Percentiles rank a stretch among this genome's conserved stretches.
Conservation (phyloP, 1,140 invertebrate genomes). For the Hypothenemus hampei region DNA sequence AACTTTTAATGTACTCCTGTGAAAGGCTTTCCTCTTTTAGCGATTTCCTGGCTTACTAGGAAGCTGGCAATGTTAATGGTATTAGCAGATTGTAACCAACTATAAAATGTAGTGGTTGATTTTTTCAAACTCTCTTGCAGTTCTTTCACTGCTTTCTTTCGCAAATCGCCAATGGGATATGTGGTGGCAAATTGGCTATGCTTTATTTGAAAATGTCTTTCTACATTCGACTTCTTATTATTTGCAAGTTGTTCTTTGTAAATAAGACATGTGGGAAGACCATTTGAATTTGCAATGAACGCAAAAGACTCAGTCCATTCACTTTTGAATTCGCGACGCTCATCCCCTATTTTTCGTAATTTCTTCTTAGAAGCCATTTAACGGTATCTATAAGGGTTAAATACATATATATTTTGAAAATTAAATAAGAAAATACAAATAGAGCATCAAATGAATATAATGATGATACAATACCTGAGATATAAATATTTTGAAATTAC, state of each 20-base stretch:
- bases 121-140: slow-evolving; percentile 32
- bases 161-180: slow-evolving; percentile 1
- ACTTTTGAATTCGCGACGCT: slow-evolving; percentile 33
- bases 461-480: too few species aligned
- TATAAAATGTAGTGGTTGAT: slow-evolving; percentile 34
- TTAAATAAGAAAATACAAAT: too few species aligned
- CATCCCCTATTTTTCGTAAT: slow-evolving; percentile 29
- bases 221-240: slow-evolving; percentile 36
- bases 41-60: slow-evolving; percentile 32
- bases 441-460: too few species aligned
- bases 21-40: slow-evolving; percentile 39
- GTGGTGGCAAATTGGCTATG: slow-evolving; percentile 2
- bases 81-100: slow-evolving; percentile 39
- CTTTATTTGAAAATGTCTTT: slow-evolving; percentile 30
- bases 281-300: slow-evolving; percentile 27
- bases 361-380: slow-evolving; percentile 29
- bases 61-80: slow-evolving; percentile 40
- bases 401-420: too few species aligned
- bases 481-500: too few species aligned
- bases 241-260: slow-evolving; percentile 29
- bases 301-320: slow-evolving; percentile 29
- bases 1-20: slow-evolving; percentile 42
- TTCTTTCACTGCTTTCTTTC: slow-evolving; percentile 37
- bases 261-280: slow-evolving; percentile 32
- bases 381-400: too few species aligned